phyloP scores from a whole-genome alignment of 1,140 invertebrate species.

The Listronotus bonariensis region DNA sequence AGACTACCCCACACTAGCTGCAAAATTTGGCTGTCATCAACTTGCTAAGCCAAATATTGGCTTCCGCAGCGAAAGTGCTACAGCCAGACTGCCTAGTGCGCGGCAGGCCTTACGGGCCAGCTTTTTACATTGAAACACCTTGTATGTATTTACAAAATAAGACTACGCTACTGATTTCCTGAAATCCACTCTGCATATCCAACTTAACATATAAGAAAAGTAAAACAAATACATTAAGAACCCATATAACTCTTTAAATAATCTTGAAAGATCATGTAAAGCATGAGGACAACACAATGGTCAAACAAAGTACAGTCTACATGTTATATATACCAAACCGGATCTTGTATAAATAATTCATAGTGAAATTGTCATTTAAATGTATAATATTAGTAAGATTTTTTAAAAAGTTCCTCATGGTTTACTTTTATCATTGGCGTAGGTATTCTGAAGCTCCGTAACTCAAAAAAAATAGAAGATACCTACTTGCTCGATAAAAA shows the following conservation, averaged over 20 bases:
- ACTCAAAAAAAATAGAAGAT: too few species aligned
- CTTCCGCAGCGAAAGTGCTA: too few species aligned
- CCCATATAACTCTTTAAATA: slow-evolving; percentile 30
- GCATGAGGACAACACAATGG: slow-evolving; percentile 37
- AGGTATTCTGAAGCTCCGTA: too few species aligned
- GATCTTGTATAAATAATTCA: slow-evolving; percentile 38
- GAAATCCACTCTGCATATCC: not conserved
- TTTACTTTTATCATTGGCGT: too few species aligned
- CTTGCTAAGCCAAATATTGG: too few species aligned
- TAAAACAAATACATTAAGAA: slow-evolving; percentile 26
- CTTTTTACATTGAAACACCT: too few species aligned
- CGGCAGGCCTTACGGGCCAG: too few species aligned
- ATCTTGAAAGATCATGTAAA: slow-evolving; percentile 35
- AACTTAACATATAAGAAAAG: slow-evolving; percentile 9
- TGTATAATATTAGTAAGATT: slow-evolving; percentile 8
- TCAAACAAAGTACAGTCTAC: slow-evolving; percentile 20
- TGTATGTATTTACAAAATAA: not conserved
- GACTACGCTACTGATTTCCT: slow-evolving; percentile 3
- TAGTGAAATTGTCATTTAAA: slow-evolving; percentile 35
- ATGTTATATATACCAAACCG: slow-evolving; percentile 13
- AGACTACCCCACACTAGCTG: too few species aligned
- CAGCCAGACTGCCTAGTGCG: too few species aligned
- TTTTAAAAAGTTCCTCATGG: not conserved
- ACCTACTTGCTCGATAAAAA: too few species aligned
- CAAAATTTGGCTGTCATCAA: too few species aligned